Conservation (phyloP, 1,140 invertebrate genomes). For the Helicoverpa zea region DNA sequence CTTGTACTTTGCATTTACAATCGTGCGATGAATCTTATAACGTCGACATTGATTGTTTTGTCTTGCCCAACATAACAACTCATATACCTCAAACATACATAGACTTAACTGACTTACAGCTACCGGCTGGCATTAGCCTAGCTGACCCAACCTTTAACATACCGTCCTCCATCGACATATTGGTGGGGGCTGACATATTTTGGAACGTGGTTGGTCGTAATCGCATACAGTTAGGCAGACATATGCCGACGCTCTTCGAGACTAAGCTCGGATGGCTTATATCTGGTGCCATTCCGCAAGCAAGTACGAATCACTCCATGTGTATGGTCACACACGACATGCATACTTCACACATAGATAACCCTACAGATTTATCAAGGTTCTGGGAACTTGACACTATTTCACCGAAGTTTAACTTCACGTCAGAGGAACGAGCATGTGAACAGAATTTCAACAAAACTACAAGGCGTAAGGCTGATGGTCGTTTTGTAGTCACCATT, state of each 20-base stretch:
- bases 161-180: conserved; percentile 38
- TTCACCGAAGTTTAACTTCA: conserved; percentile 23
- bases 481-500: conserved; percentile 59
- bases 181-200: conserved; percentile 51
- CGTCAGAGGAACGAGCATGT: conserved; percentile 53
- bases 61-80: conserved; percentile 42
- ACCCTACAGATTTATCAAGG: background rate
- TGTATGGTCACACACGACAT: background rate
- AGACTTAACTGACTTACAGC: background rate
- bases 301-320: background rate
- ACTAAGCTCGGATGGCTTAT: conserved; percentile 50
- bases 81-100: conserved; percentile 21
- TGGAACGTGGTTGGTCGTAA: conserved; percentile 31
- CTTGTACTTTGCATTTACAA: background rate
- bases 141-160: conserved; percentile 44
- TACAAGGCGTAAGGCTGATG: conserved; percentile 51
- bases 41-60: conserved; percentile 7
- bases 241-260: conserved; percentile 46
- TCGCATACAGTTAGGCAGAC: conserved; percentile 45
- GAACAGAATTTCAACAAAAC: conserved; percentile 55
- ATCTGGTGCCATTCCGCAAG: conserved; percentile 10
- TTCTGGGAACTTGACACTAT: conserved; percentile 29
- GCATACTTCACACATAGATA: background rate
- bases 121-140: conserved; percentile 33
- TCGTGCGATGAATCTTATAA: background rate